Evolutionary conservation across 2,113 vertebrate species (phyloP).

Genomic region (Paratilapia polleni): DNA sequence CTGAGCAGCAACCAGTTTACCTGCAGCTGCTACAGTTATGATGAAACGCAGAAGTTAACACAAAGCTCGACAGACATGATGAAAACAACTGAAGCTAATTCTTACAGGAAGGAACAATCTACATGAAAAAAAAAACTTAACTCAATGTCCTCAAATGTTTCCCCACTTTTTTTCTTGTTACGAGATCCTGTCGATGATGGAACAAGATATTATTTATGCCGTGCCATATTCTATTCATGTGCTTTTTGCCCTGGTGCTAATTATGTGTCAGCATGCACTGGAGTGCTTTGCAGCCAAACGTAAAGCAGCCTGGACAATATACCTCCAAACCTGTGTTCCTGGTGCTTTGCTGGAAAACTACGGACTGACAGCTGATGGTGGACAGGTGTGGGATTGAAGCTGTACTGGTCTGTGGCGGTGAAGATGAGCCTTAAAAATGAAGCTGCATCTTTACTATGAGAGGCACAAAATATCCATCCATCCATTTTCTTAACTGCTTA

Average conservation of each 20-base stretch:
- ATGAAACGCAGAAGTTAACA: neutral
- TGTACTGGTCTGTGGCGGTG: neutral
- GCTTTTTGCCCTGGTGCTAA: neutral
- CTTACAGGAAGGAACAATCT: neutral
- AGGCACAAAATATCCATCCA: neutral
- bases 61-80: neutral
- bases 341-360: neutral
- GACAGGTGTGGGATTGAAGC: no score
- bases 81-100: neutral
- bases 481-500: neutral
- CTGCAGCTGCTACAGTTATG: neutral
- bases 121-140: neutral
- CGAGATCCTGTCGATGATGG: neutral
- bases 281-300: neutral
- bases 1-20: neutral
- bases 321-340: neutral
- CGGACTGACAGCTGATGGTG: neutral
- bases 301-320: neutral
- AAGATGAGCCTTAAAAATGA: neutral
- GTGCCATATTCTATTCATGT: neutral
- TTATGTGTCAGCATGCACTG: neutral
- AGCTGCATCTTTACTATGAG: neutral
- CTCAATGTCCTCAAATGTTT: neutral
- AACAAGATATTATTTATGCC: neutral
- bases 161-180: neutral